phyloP scores from a whole-genome alignment of 2,113 vertebrate genomes.

The Hipposideros armiger region DNA sequence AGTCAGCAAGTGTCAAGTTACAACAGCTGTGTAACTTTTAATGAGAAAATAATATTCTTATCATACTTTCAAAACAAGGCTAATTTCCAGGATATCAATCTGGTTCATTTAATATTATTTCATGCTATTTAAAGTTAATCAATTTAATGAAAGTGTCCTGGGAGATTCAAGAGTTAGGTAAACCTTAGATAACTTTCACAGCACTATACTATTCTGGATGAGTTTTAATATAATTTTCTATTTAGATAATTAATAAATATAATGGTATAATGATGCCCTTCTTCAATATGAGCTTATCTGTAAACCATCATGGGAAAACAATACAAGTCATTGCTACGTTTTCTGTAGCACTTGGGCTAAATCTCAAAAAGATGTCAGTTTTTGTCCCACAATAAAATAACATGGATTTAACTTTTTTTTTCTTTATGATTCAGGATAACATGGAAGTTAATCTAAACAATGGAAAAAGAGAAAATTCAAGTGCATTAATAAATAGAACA shows the following conservation, averaged over 20 bases:
- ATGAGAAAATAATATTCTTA: constrained; percentile 80
- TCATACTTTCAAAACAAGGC: constrained; percentile 76
- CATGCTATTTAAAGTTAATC: constrained; percentile 79
- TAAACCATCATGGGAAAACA: constrained; percentile 69
- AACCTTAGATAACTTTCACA: constrained; percentile 80
- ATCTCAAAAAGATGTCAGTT: constrained; percentile 5
- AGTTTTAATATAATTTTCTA: constrained; percentile 81
- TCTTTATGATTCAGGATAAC: background rate
- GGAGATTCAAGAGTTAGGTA: constrained; percentile 82
- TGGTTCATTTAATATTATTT: constrained; percentile 61
- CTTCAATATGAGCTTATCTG: constrained; percentile 55
- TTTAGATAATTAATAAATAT: constrained; percentile 79
- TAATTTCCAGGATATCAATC: constrained; percentile 64
- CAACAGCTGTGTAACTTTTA: constrained; percentile 68
- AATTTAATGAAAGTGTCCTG: constrained; percentile 78
- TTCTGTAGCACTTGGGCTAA: background rate
- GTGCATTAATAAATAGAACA: background rate
- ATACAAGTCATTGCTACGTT: constrained; percentile 6
- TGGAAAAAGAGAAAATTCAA: background rate
- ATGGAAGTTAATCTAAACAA: background rate
- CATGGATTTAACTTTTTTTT: background rate
- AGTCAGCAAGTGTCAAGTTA: constrained; percentile 76
- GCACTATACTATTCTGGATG: constrained; percentile 77
- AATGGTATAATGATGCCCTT: constrained; percentile 67
- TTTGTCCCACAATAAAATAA: background rate